Conservation (phyloP, 2,113 vertebrate species). For the Piaya cayana region DNA sequence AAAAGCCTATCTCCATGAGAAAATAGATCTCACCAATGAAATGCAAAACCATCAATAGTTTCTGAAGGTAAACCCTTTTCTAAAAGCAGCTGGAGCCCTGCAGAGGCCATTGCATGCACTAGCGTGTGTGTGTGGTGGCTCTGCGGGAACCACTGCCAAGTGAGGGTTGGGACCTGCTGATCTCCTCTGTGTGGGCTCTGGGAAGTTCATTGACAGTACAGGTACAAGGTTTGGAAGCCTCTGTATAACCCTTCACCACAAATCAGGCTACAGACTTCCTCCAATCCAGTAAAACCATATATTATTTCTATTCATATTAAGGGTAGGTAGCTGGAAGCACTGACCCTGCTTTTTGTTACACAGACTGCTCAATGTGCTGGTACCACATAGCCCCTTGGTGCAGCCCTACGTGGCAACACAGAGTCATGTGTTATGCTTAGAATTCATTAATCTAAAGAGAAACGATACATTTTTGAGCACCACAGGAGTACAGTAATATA, state of each 20-base stretch:
- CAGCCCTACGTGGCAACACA: neutral
- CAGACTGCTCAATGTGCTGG: neutral
- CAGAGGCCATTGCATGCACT: no score
- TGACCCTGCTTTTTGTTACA: neutral
- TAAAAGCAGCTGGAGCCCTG: no score
- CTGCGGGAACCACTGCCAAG: no score
- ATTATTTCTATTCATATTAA: neutral
- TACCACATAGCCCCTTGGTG: fast-evolving
- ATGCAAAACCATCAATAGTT: no score
- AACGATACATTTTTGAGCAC: neutral
- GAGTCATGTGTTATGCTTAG: neutral
- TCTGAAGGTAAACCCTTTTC: no score
- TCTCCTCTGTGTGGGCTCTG: no score
- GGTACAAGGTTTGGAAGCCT: neutral
- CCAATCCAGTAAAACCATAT: neutral
- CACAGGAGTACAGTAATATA: neutral
- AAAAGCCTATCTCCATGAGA: no score
- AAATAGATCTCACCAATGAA: no score
- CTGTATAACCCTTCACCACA: neutral
- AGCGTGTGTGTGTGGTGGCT: no score
- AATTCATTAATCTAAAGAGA: neutral
- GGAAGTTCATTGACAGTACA: no score
- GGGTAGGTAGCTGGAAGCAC: neutral
- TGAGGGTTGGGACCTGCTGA: no score
- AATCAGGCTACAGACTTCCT: neutral